phyloP scores from a whole-genome alignment of 2,888 invertebrate species.

The Baronia brevicornis region DNA sequence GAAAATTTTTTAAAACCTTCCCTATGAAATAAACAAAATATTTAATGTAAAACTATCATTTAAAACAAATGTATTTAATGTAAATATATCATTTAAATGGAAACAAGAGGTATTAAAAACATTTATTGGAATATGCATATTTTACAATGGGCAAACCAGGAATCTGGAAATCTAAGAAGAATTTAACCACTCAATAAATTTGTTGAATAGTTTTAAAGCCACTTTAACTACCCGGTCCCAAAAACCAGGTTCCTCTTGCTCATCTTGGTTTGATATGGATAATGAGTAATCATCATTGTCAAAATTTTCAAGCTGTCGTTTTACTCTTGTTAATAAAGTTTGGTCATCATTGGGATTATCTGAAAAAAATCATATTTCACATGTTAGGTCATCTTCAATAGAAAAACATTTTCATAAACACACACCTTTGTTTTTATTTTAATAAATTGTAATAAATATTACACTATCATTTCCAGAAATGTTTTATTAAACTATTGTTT shows the following conservation, averaged over 20 bases:
- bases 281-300: slow-evolving; percentile 46
- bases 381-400: no score
- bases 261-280: slow-evolving; percentile 35
- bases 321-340: slow-evolving; percentile 28
- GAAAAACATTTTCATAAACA: background rate
- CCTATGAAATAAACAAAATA: background rate
- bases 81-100: background rate
- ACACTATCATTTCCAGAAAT: background rate
- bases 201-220: slow-evolving; percentile 57
- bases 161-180: slow-evolving; percentile 23
- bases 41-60: background rate
- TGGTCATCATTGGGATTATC: slow-evolving; percentile 1
- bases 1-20: slow-evolving; percentile 35
- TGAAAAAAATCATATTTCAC: slow-evolving; percentile 2
- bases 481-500: no score
- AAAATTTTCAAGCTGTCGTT: slow-evolving; percentile 54
- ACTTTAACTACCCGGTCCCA: slow-evolving; percentile 64
- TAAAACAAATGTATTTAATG: background rate
- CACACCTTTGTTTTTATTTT: slow-evolving; percentile 18
- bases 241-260: slow-evolving; percentile 55
- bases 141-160: slow-evolving; percentile 7
- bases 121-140: background rate
- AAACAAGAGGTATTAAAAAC: slow-evolving; percentile 1
- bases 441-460: slow-evolving; percentile 24
- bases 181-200: slow-evolving; percentile 66